Conservation (phyloP, 2,797 vertebrate species). For the Apodemus agrarius region DNA sequence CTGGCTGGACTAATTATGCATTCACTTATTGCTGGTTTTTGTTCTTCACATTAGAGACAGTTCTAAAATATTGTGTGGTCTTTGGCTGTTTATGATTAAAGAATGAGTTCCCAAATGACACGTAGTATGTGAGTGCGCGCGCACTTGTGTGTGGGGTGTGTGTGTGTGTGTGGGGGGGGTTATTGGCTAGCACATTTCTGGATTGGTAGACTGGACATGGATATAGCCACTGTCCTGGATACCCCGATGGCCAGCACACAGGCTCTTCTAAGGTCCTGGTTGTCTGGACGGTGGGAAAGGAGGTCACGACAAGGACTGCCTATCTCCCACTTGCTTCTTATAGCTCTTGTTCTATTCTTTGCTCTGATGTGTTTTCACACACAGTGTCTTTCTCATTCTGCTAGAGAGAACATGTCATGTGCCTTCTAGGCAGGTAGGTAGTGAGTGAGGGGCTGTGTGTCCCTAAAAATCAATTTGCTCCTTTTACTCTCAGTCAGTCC, state of each 20-base stretch:
- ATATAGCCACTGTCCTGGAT: neutral
- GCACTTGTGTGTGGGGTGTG: neutral
- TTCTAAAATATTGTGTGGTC: neutral
- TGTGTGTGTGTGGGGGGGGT: neutral
- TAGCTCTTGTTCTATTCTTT: neutral
- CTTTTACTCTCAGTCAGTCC: neutral
- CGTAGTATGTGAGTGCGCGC: neutral
- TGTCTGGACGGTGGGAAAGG: neutral
- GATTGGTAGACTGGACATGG: neutral
- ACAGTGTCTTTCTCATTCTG: neutral
- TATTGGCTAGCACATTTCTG: neutral
- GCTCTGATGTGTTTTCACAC: neutral
- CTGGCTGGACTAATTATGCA: neutral
- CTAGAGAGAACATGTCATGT: neutral
- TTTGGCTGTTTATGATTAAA: neutral
- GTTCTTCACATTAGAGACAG: constrained; percentile 34
- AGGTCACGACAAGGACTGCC: neutral
- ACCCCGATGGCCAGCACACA: neutral
- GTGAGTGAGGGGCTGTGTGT: neutral
- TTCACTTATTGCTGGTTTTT: neutral
- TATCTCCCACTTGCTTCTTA: neutral
- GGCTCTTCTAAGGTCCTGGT: neutral
- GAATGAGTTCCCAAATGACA: neutral
- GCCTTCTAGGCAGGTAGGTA: neutral
- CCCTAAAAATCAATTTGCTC: neutral